Conservation (phyloP, 2,113 vertebrate genomes). For the Ammodytes marinus region DNA sequence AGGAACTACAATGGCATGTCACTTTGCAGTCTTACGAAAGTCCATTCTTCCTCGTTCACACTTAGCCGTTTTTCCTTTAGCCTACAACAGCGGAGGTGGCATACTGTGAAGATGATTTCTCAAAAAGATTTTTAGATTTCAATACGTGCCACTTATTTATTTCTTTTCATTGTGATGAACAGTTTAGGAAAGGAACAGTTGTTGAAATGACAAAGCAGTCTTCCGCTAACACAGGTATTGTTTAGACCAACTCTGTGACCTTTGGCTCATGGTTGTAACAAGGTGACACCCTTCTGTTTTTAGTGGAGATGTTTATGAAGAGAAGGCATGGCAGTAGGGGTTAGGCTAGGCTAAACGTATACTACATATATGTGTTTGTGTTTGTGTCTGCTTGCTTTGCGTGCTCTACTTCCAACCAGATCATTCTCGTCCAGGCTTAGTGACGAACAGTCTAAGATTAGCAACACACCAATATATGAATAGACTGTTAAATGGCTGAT, state of each 20-base stretch:
- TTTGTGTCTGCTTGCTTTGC: constrained; percentile 19
- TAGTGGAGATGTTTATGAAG: constrained; percentile 27
- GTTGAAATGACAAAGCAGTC: neutral
- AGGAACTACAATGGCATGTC: constrained; percentile 80
- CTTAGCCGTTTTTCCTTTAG: constrained; percentile 76
- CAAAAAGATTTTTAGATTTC: constrained; percentile 6
- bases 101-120: constrained; percentile 38
- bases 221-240: neutral
- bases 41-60: constrained; percentile 80
- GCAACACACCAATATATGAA: constrained; percentile 56
- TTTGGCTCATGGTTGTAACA: constrained; percentile 22
- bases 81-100: constrained; percentile 60
- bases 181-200: neutral
- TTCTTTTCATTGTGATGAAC: neutral
- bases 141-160: neutral
- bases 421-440: constrained; percentile 55
- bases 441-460: constrained; percentile 66
- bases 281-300: constrained; percentile 30
- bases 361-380: neutral
- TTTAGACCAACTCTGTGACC: neutral
- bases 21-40: constrained; percentile 81
- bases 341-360: neutral
- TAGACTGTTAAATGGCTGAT: constrained; percentile 75
- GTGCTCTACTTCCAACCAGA: constrained; percentile 34
- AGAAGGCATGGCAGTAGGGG: neutral